These are phyloP conservation scores for Pterostichus niger DNA, from an alignment of 2,888 invertebrate genomes.

Conservation along the genomic window DNA sequence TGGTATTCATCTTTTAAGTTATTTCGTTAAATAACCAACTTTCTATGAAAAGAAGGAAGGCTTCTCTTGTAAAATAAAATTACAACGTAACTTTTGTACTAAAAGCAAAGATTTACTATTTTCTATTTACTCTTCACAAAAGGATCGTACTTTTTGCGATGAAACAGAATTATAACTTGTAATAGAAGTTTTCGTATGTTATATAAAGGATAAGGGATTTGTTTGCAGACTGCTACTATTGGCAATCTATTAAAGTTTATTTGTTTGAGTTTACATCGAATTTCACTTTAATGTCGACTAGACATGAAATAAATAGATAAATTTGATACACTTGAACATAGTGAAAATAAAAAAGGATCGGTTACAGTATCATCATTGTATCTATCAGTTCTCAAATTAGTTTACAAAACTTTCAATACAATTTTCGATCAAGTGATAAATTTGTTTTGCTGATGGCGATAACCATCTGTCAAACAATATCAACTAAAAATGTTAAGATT, in stretches of 20 bases:
- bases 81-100: not conserved
- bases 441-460: no score
- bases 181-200: constrained; percentile 10
- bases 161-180: constrained; percentile 1
- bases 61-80: not conserved
- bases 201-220: not conserved
- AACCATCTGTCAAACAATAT: no score
- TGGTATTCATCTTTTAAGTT: no score
- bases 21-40: no score
- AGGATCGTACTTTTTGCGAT: not conserved
- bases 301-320: constrained; percentile 13
- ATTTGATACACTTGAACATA: constrained; percentile 2
- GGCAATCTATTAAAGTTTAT: constrained; percentile 23
- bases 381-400: no score
- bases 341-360: no score
- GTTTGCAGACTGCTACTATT: constrained; percentile 9
- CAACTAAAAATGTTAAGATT: no score
- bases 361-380: no score
- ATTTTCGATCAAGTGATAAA: no score
- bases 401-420: no score
- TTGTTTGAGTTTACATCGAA: not conserved
- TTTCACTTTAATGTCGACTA: constrained; percentile 16
- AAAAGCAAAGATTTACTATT: not conserved
- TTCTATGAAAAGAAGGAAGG: no score
- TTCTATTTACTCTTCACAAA: not conserved